Conservation (phyloP, 2,888 invertebrate genomes). For the Cordylochernes scorpioides region DNA sequence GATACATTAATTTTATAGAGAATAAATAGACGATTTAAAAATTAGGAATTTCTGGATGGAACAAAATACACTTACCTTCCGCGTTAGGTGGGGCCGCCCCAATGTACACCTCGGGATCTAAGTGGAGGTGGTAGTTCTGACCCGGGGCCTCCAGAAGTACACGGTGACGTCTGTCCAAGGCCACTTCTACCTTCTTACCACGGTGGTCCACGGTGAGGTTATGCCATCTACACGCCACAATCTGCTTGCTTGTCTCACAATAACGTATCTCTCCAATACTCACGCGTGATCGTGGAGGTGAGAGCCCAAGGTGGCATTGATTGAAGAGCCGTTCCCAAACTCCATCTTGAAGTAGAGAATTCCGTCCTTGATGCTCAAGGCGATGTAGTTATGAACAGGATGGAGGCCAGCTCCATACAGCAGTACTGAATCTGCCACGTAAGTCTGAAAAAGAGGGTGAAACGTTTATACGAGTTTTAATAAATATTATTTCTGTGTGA, state of each 20-base stretch:
- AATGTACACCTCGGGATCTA: constrained; percentile 79
- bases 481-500: neutral
- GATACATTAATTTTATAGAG: no score
- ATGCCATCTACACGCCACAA: constrained; percentile 35
- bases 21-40: no score
- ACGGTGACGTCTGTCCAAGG: constrained; percentile 43
- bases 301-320: constrained; percentile 19
- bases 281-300: constrained; percentile 17
- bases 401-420: constrained; percentile 70
- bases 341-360: constrained; percentile 61
- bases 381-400: constrained; percentile 63
- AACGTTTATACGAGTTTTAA: neutral
- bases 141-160: constrained; percentile 37
- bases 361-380: constrained; percentile 46
- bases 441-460: constrained; percentile 33
- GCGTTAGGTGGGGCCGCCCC: constrained; percentile 35
- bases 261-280: neutral
- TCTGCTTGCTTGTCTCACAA: neutral
- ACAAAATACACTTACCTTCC: constrained; percentile 4
- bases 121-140: constrained; percentile 40
- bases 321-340: constrained; percentile 49
- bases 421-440: constrained; percentile 64
- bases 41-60: neutral
- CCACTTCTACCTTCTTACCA: constrained; percentile 40
- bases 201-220: constrained; percentile 61